Base-by-base conservation (phyloP, 2,113 vertebrate genomes). In the human (Homo sapiens) region DNA sequence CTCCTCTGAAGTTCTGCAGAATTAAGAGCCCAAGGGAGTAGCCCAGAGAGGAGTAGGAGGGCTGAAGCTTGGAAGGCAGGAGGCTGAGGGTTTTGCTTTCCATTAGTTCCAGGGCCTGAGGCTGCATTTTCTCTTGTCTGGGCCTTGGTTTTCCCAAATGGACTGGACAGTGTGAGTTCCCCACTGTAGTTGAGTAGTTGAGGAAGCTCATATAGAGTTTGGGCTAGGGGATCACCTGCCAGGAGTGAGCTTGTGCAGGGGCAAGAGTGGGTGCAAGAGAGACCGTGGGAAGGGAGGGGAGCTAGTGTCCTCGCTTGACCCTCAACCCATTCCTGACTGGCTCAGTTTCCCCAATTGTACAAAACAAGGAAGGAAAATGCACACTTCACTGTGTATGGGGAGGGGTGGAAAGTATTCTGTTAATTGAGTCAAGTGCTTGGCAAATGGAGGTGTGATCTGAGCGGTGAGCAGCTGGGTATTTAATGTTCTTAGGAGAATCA, bases 171-270 rank as follows among this genome's bases (percentile, higher is more conserved):
- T 6, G 22, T 38, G 57, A 7, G 4, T 12, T 30, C 5, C 13
- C 35, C 40, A 35, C 5, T 23, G 10, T 8, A 43, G 64, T 13
- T 45, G 23, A 50, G 18, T 1, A 2, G 18, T 5, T 32, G 40
- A 50, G 23, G 32, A 43, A n/a, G 7, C 13, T 12, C 3, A 0
- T 0, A 0, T 1, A 61, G 68, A 50, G 12, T 23, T 8, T 4
- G 25, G 70, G 20, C 14, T 7, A 57, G 35, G 40, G 23, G 16
- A 8, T 20, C 30, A 48, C 11, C 23, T 30, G 20, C 48, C 38
- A n/a, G 25, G 30, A 22, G 22, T 0, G 30, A 75, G 76, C 20
- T 30, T 92, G 50, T 48, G 66, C 80, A 90, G 86, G 32, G 79
- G 79, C 96, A 25, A 48, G 57, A 25, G 59, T 6, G 75, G 8